Base-by-base conservation (phyloP, 1,140 invertebrate species). In the Dinothrombium tinctorium region DNA sequence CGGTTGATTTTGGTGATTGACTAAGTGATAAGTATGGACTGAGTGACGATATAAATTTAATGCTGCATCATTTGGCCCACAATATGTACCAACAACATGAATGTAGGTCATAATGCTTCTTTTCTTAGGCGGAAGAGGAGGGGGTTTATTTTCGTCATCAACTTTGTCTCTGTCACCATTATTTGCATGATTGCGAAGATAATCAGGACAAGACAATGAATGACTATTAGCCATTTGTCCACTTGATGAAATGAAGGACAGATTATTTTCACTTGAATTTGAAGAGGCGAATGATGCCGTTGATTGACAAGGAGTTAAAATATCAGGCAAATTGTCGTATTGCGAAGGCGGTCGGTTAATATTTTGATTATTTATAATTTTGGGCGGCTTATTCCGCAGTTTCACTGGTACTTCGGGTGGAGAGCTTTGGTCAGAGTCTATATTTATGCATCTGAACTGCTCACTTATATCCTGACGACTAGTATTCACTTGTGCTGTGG, bases 41-140 rank as follows among this genome's bases (percentile, higher is more conserved):
- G 78, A 82, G 54, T 82, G 77, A 22, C 78, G 65, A 51, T 78
- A 71, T 57, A 78, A 73, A 50, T 80, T 25, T 4, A 38, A 15
- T 23, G 20, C 74, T 46, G 66, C 67, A 40, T 66, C 66, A 44
- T 59, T 63, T 21, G 73, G 72, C 50, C 79, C 76, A 41, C 74
- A 76, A 60, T 79, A 84, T 19, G 8, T 19, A 55, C 79, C 76
- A 55, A 86, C 79, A 69, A 86, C 81, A 59, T 86, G 78, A 81
- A 90, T 87, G 61, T 90, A 92, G 33, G 79, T 80, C 72, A 84
- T 81, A 50, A 92, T 84, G 64, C 87, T 76, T 57, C 76, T 77
- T 59, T 83, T 84, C 60, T 89, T 89, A 1, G 76, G 69, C 19
- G 83, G 83, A 43, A 89, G 60, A 35, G 83, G 83, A 31, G 83